These are phyloP conservation scores for Melipona quadrifasciata DNA, from an alignment of 1,140 invertebrate species.

Conservation along the genomic window DNA sequence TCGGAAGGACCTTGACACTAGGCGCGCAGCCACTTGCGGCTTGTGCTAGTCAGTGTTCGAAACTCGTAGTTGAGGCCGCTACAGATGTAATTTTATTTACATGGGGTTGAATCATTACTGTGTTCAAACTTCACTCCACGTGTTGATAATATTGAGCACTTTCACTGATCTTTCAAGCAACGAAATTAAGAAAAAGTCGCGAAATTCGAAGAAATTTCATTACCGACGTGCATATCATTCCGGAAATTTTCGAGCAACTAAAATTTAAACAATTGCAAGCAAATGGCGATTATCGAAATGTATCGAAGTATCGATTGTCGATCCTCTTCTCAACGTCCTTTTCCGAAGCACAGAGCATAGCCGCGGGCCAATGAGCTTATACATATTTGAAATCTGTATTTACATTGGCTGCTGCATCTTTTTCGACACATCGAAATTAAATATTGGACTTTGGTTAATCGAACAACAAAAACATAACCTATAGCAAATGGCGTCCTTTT, in stretches of 20 bases:
- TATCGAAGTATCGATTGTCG: slow-evolving; percentile 13
- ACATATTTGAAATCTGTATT: slow-evolving; percentile 10
- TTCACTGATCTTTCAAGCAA: not conserved
- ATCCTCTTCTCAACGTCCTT: slow-evolving; percentile 12
- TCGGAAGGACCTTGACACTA: no score
- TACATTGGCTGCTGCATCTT: slow-evolving; percentile 7
- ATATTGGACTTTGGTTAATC: slow-evolving; percentile 17
- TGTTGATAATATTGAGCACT: not conserved
- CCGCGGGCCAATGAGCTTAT: slow-evolving; percentile 12
- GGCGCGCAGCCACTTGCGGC: no score
- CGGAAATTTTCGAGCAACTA: not conserved
- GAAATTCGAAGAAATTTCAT: not conserved
- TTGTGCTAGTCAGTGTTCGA: no score
- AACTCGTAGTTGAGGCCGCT: no score
- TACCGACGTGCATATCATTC: not conserved
- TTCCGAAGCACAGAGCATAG: not conserved
- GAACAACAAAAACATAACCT: slow-evolving; percentile 67
- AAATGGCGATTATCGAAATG: slow-evolving; percentile 29
- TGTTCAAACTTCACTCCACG: no score
- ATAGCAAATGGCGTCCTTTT: slow-evolving; percentile 59
- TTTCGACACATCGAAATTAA: slow-evolving; percentile 21
- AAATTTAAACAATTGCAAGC: slow-evolving; percentile 10
- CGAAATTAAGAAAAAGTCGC: not conserved
- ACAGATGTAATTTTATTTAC: not conserved
- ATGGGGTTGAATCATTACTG: not conserved